A percentile compares a stretch with the other conserved stretches of the same genome.
These are phyloP conservation scores for Sphenodon punctatus DNA, from an alignment of 2,797 vertebrate species.

Conservation along the genomic window DNA sequence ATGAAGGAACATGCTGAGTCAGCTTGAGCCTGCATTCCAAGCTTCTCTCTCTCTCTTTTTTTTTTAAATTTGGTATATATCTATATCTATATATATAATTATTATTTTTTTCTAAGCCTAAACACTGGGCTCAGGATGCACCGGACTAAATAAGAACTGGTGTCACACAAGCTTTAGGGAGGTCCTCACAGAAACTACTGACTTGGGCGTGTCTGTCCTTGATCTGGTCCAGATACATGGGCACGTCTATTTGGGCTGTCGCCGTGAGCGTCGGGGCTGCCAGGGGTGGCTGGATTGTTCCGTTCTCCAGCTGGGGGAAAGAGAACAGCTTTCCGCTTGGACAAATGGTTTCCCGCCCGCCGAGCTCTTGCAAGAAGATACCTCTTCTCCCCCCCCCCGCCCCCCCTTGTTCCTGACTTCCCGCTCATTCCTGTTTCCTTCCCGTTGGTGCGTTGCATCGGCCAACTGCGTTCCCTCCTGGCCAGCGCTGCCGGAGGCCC, in stretches of 20 bases:
- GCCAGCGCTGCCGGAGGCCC: no score
- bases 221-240: no score
- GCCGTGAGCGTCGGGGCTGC: background rate
- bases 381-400: no score
- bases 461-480: no score
- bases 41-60: slow-evolving; percentile 26
- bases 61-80: no score
- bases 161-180: background rate
- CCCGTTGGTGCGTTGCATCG: no score
- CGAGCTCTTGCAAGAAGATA: background rate
- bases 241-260: background rate
- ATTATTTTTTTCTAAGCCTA: slow-evolving; percentile 35
- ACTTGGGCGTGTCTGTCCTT: background rate
- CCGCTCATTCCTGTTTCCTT: background rate
- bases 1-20: slow-evolving; percentile 56
- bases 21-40: slow-evolving; percentile 62
- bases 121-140: slow-evolving; percentile 51
- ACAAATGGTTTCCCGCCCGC: background rate
- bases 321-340: background rate
- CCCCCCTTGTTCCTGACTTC: background rate
- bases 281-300: no score
- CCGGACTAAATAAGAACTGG: slow-evolving; percentile 42
- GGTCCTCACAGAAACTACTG: background rate
- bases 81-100: no score
- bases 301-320: no score